phyloP scores from a whole-genome alignment of 2,113 vertebrate species.

The Psephotus haematonotus region DNA sequence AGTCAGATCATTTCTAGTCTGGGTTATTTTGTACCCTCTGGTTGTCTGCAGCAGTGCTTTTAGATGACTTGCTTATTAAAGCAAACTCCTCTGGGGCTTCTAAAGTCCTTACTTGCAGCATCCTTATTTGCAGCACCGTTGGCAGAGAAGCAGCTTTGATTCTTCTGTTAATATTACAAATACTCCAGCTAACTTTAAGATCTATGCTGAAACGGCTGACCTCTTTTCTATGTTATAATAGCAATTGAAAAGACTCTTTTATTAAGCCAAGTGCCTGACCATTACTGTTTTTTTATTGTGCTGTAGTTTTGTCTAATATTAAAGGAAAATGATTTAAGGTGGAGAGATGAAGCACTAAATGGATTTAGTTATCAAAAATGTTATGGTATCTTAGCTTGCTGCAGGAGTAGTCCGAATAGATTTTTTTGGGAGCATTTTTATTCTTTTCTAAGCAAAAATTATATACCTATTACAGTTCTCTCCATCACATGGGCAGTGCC shows the following conservation, averaged over 20 bases:
- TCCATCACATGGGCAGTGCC: neutral
- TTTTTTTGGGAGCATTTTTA: neutral
- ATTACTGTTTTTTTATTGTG: conserved; percentile 62
- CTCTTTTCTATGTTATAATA: neutral
- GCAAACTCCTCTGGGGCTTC: conserved; percentile 3
- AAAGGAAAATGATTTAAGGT: conserved; percentile 32
- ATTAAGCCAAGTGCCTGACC: conserved; percentile 14
- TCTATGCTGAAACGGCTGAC: conserved; percentile 9
- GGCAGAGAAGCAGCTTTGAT: conserved; percentile 21
- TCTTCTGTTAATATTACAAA: conserved; percentile 38
- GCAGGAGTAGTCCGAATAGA: neutral
- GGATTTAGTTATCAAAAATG: conserved; percentile 61
- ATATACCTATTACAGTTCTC: neutral
- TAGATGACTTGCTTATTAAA: conserved; percentile 24
- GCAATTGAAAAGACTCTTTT: conserved; percentile 49
- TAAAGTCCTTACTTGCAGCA: neutral
- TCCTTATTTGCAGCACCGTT: conserved; percentile 16
- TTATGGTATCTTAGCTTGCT: neutral
- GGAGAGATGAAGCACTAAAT: conserved; percentile 35
- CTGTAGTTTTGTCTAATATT: conserved; percentile 42
- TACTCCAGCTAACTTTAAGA: conserved; percentile 63
- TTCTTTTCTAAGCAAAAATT: neutral
- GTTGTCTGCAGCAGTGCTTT: conserved; percentile 11
- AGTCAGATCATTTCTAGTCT: neutral
- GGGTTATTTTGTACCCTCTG: neutral